Base-by-base conservation (phyloP, 1,140 invertebrate genomes). In the Diabrotica virgifera region DNA sequence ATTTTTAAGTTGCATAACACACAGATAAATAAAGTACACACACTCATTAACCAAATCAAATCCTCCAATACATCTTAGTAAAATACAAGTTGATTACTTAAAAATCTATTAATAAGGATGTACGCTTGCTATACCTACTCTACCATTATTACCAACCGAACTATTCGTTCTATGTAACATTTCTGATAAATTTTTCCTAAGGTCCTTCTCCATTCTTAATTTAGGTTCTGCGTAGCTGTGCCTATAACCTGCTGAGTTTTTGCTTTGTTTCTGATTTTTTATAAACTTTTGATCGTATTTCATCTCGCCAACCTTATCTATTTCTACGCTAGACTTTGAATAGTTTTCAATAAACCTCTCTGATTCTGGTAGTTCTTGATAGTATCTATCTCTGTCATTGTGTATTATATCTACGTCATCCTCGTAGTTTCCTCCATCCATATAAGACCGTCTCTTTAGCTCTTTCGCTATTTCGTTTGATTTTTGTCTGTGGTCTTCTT, bases 181-280 rank as follows among this genome's bases (percentile, higher is more conserved):
- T 12, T 78, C 78, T 0, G 70, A 67, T 50, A 66, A 74, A 36
- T 72, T 69, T 65, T 78, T 78, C 57, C 73, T 76, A 6, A 5
- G 40, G 10, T 56, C 56, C 37, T 71, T 70, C 14, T 77, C 76
- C 52, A 74, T 52, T 53, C 70, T 71, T 37, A 76, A 12, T 64
- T 76, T 77, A 0, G 78, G 78, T 72, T 84, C 82, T 9, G 80
- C 82, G 62, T 83, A 84, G 68, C 82, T 84, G 65, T 84, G 82
- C 35, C 82, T 75, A 68, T 83, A 83, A n/a, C 81, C 81, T 9
- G 69, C 73, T 5, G 69, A 62, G 10, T 63, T 62, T 5, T 64
- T 64, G 59, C 69, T 70, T 46, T 63, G 63, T 58, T 76, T 76
- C 63, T 75, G 76, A 58, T 77, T 76, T 37, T 77, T 76, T 5